These are phyloP conservation scores for Drosophila rhopaloa DNA, from an alignment of 1,140 invertebrate species.

Conservation along the genomic window DNA sequence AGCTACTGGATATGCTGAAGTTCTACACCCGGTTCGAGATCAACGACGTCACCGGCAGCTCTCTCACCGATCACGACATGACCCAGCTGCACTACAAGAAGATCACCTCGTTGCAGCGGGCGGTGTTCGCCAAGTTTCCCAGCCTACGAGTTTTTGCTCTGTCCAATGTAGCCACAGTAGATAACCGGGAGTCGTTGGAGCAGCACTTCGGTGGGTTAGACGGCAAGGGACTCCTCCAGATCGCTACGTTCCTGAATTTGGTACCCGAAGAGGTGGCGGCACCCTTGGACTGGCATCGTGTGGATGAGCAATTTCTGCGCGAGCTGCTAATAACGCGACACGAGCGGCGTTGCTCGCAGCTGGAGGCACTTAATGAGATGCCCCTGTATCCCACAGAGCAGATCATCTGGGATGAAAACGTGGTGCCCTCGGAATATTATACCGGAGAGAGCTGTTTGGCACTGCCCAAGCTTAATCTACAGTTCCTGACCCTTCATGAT, in stretches of 20 bases:
- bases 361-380: slow-evolving; percentile 98
- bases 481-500: slow-evolving; percentile 99
- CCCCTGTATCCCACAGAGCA: slow-evolving; percentile 99
- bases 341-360: slow-evolving; percentile 95
- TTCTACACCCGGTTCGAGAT: slow-evolving; percentile 99
- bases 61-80: slow-evolving; percentile 97
- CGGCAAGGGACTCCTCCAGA: slow-evolving; percentile 91
- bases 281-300: slow-evolving; percentile 89
- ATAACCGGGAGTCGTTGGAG: slow-evolving; percentile 92
- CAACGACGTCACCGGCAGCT: slow-evolving; percentile 97
- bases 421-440: slow-evolving; percentile 99
- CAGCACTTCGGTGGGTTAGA: slow-evolving; percentile 93
- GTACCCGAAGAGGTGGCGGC: slow-evolving; percentile 91
- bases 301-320: slow-evolving; percentile 92
- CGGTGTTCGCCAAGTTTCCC: slow-evolving; percentile 96
- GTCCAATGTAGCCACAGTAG: slow-evolving; percentile 97
- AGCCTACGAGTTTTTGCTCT: slow-evolving; percentile 94
- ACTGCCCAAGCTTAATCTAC: slow-evolving; percentile 98
- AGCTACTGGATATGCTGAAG: slow-evolving; percentile 97
- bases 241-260: slow-evolving; percentile 94
- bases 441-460: slow-evolving; percentile 97
- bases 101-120: slow-evolving; percentile 96
- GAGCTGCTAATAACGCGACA: slow-evolving; percentile 95
- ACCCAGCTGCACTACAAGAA: slow-evolving; percentile 96
- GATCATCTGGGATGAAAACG: slow-evolving; percentile 99